phyloP scores from a whole-genome alignment of 2,888 invertebrate genomes.

The Urechis unicinctus region DNA sequence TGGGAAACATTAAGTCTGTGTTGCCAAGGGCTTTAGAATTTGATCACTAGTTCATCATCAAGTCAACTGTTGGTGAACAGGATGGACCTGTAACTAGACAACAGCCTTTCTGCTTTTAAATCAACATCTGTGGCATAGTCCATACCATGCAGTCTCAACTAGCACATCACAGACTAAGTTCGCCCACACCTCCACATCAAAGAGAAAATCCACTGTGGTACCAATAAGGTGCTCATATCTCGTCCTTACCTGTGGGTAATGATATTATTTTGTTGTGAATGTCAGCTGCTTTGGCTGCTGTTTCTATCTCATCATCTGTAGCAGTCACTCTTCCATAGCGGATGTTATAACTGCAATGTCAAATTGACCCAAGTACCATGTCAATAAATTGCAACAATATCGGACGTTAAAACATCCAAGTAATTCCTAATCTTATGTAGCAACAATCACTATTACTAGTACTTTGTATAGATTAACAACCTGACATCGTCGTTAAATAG shows the following conservation, averaged over 20 bases:
- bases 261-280: slow-evolving; percentile 81
- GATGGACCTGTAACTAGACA: no score
- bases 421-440: no score
- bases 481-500: slow-evolving; percentile 78
- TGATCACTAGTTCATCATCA: background rate
- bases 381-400: no score
- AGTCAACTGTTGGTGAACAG: no score
- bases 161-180: slow-evolving; percentile 61
- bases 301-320: slow-evolving; percentile 72
- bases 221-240: no score
- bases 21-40: background rate
- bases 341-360: slow-evolving; percentile 77
- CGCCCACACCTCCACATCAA: slow-evolving; percentile 52
- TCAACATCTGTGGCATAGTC: no score
- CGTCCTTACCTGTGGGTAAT: slow-evolving; percentile 74
- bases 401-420: no score
- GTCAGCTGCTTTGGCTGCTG: slow-evolving; percentile 82
- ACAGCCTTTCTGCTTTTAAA: no score
- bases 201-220: no score
- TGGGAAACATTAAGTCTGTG: background rate
- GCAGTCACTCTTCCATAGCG: slow-evolving; percentile 77
- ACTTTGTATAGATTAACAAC: slow-evolving; percentile 52
- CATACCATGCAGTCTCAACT: background rate
- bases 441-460: no score
- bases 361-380: no score